These are phyloP conservation scores for Mamestra brassicae DNA, from an alignment of 2,888 invertebrate genomes.

Conservation along the genomic window DNA sequence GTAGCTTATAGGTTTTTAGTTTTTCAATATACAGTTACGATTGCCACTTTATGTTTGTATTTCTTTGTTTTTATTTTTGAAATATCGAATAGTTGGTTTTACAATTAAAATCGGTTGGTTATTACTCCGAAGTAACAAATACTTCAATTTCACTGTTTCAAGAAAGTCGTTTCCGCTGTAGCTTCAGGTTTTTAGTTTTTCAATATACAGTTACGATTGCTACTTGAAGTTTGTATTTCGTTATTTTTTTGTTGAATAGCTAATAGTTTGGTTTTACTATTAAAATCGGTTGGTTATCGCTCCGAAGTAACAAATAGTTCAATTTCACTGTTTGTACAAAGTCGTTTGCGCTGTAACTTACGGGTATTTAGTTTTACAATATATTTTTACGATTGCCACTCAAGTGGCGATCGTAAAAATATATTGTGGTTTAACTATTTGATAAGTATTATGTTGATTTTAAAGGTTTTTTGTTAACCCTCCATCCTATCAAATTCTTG, in stretches of 20 bases:
- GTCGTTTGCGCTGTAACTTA: not conserved
- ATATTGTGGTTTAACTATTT: no score
- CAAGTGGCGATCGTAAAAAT: no score
- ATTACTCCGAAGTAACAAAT: not conserved
- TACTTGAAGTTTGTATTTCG: not conserved
- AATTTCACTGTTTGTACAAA: not conserved
- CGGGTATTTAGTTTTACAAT: not conserved
- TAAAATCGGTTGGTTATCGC: no score
- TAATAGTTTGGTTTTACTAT: not conserved
- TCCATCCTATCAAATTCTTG: no score
- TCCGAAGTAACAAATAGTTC: not conserved
- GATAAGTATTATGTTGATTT: no score
- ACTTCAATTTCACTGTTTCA: not conserved
- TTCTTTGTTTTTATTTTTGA: not conserved
- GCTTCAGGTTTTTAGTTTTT: not conserved
- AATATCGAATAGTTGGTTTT: not conserved
- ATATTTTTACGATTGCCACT: not conserved
- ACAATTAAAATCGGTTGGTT: no score
- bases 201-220: not conserved
- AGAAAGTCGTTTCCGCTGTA: not conserved
- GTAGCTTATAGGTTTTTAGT: not conserved
- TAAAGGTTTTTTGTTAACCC: no score
- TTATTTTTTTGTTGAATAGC: not conserved
- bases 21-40: not conserved
- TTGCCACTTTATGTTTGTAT: not conserved